Conservation (phyloP, 2,113 vertebrate species). For the Stomatorhinus ivindoensis region DNA sequence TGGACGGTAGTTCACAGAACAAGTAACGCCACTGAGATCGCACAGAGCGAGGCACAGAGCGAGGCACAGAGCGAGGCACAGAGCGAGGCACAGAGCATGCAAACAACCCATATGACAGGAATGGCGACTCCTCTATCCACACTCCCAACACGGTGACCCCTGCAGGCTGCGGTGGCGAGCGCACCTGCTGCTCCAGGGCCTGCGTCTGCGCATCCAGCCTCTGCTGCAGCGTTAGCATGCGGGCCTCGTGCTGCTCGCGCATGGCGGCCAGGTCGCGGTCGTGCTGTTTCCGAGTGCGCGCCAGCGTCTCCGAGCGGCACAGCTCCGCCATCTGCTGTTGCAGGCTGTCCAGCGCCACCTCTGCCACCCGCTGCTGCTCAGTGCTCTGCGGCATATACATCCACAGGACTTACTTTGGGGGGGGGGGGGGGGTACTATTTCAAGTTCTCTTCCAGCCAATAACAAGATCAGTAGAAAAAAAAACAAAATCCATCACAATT, state of each 20-base stretch:
- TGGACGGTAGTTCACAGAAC: background rate
- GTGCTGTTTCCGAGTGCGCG: slow-evolving; percentile 75
- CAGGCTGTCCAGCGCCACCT: slow-evolving; percentile 80
- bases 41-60: too few species aligned
- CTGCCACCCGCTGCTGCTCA: slow-evolving; percentile 73
- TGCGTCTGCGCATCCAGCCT: slow-evolving; percentile 62
- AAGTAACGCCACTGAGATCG: too few species aligned
- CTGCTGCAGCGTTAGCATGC: slow-evolving; percentile 65
- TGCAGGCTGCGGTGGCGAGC: slow-evolving; percentile 5
- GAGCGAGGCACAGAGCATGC: background rate
- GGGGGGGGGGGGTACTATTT: background rate
- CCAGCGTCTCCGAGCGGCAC: slow-evolving; percentile 76
- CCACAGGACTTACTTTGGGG: background rate
- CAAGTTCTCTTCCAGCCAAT: background rate
- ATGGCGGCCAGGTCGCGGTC: slow-evolving; percentile 65
- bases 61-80: too few species aligned
- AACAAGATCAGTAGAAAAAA: too few species aligned
- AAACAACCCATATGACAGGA: background rate
- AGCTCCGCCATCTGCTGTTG: slow-evolving; percentile 85
- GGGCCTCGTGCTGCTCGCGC: slow-evolving; percentile 74
- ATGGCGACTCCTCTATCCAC: background rate
- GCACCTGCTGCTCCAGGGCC: slow-evolving; percentile 75
- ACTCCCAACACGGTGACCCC: background rate
- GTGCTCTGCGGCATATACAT: slow-evolving; percentile 54
- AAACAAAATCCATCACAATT: background rate